A percentile compares a stretch with the other conserved stretches of the same genome.
These are phyloP conservation scores for Eira barbara DNA, from an alignment of 2,113 vertebrate genomes.

Conservation along the genomic window DNA sequence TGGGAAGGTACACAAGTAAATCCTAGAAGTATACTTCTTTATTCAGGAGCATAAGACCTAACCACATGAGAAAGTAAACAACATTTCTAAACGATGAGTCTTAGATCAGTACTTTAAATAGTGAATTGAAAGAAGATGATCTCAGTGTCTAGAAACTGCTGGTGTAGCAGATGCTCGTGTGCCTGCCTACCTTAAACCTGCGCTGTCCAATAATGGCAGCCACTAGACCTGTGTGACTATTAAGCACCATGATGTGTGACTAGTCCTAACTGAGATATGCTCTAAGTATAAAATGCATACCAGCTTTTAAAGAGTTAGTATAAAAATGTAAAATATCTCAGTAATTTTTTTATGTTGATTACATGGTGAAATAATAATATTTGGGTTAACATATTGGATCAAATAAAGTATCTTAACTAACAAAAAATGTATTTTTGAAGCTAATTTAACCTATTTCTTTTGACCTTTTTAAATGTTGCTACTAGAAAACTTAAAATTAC, in stretches of 20 bases:
- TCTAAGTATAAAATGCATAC: background rate
- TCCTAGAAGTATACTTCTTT: background rate
- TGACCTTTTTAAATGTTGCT: background rate
- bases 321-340: background rate
- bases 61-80: background rate
- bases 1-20: background rate
- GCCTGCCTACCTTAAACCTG: background rate
- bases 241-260: background rate
- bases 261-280: background rate
- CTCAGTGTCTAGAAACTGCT: background rate
- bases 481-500: background rate
- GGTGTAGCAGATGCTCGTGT: too few relatives aligned
- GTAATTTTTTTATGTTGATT: background rate
- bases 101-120: background rate
- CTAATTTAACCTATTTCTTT: background rate
- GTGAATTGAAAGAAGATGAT: background rate
- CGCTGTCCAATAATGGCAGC: background rate
- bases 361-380: background rate
- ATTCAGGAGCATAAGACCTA: slow-evolving; percentile 16
- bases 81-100: background rate
- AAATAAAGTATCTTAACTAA: background rate
- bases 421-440: background rate
- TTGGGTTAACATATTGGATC: background rate
- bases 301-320: background rate
- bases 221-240: background rate